Base-by-base conservation (phyloP, 2,888 invertebrate genomes). In the Dichetophora obliterata region DNA sequence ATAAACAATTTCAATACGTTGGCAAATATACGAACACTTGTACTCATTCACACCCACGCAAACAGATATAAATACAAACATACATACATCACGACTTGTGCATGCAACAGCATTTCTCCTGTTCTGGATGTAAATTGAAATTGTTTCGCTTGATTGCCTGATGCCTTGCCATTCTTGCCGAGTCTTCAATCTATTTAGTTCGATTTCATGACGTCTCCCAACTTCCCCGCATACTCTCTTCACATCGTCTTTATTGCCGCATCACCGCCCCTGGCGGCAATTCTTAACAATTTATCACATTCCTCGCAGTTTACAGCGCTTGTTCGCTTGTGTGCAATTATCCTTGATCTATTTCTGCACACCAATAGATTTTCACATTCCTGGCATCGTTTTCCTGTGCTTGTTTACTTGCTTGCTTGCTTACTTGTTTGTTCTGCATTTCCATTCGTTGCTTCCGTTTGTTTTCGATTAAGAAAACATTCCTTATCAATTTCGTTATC, bases 341-440 rank as follows among this genome's bases (percentile, higher is more conserved):
- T 48, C 68, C 68, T 48, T 68, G 68, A 68, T 68, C 68, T 50
- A 24, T 48, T 50, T 68, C 24, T 50, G 50, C 50, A 48, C 14
- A 48, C 22, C 63, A 65, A 34, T 34, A 65, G 19, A 65, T 34
- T 34, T 9, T 65, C n/a, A 65, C 31, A 65, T 65, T 65, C 63
- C 59, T 27, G 27, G 59, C 59, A 59, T 59, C 16, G 59, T 27
- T 59, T 27, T 59, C 8, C 11, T 59, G 24, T 59, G 14, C 3
- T 5, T 57, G 22, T 24, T 22, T 3, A 11, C 3, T 5, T 57
- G 22, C 57, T 22, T 3, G 24, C 27, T 59, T 59, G 27, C 24
- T 59, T 57, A 24, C 22, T 22, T 59, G 59, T 59, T 59, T 59
- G 59, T 59, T 59, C 59, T 59, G 59, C 59, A 59, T 59, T 57